phyloP scores from a whole-genome alignment of 2,113 vertebrate species.

The Atlantisia rogersi region DNA sequence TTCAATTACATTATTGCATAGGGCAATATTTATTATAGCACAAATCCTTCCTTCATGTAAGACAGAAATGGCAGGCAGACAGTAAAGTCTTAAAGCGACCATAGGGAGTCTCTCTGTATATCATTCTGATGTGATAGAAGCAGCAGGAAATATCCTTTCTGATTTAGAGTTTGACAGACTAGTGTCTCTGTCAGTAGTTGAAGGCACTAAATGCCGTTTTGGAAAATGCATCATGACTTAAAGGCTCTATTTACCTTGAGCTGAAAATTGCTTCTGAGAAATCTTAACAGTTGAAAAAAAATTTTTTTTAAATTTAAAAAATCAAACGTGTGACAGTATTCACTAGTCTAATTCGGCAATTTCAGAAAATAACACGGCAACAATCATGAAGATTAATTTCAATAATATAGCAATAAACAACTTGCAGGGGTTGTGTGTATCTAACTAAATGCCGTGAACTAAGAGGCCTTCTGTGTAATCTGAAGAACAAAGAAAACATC shows the following conservation, averaged over 20 bases:
- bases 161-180: constrained; percentile 54
- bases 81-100: constrained; percentile 36
- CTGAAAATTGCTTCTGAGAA: neutral
- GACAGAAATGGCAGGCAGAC: constrained; percentile 42
- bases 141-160: constrained; percentile 47
- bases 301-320: too few relatives aligned
- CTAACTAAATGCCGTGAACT: neutral
- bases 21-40: constrained; percentile 6
- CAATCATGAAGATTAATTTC: neutral
- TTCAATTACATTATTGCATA: constrained; percentile 8
- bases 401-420: neutral
- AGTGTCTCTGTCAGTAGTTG: constrained; percentile 17
- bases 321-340: neutral
- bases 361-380: neutral
- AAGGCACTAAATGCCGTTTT: constrained; percentile 13
- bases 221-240: neutral
- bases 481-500: neutral
- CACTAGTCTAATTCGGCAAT: neutral
- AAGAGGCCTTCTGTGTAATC: neutral
- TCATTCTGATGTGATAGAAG: constrained; percentile 37
- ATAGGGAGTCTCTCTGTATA: constrained; percentile 15
- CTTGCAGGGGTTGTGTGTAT: neutral
- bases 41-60: constrained; percentile 30
- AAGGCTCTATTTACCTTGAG: neutral
- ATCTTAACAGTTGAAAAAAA: neutral